A percentile compares a stretch with the other conserved stretches of the same genome.
Evolutionary conservation across 2,888 invertebrate genomes (phyloP).

Genomic region (Eutolmus rufibarbis): DNA sequence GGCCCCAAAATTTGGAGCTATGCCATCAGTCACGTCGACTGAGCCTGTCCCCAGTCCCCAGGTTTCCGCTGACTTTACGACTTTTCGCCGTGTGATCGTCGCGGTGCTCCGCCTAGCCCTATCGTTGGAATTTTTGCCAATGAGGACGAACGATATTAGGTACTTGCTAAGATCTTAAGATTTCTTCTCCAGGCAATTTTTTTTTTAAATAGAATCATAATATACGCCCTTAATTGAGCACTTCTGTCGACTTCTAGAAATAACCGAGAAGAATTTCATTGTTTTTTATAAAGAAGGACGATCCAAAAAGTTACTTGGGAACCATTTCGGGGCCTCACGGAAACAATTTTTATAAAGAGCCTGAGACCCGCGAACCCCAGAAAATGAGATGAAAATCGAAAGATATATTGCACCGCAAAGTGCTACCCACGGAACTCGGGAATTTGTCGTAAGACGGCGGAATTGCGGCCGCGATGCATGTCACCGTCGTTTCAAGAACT

Average conservation of each 20-base stretch:
- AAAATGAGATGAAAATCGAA: not conserved
- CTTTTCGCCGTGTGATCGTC: not conserved
- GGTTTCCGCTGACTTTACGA: constrained; percentile 15
- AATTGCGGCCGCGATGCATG: not conserved
- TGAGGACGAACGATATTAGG: not conserved
- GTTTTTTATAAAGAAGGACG: not conserved
- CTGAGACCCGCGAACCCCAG: not conserved
- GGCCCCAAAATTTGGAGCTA: constrained; percentile 17
- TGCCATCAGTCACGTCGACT: constrained; percentile 32
- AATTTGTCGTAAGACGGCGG: not conserved
- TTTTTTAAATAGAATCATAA: not conserved
- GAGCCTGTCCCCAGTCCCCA: not conserved
- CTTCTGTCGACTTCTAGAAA: not conserved
- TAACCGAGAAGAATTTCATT: not conserved
- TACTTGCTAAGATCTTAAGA: not conserved
- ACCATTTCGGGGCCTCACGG: not conserved
- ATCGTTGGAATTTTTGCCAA: not conserved
- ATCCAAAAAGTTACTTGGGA: not conserved
- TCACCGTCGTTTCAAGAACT: not conserved
- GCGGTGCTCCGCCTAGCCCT: not conserved
- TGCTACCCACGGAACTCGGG: not conserved
- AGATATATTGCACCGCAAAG: not conserved
- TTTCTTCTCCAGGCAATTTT: not conserved
- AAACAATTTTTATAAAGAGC: not conserved
- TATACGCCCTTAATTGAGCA: not conserved